Conservation (phyloP, 2,797 vertebrate species). For the Schizothorax lantsangensis region DNA sequence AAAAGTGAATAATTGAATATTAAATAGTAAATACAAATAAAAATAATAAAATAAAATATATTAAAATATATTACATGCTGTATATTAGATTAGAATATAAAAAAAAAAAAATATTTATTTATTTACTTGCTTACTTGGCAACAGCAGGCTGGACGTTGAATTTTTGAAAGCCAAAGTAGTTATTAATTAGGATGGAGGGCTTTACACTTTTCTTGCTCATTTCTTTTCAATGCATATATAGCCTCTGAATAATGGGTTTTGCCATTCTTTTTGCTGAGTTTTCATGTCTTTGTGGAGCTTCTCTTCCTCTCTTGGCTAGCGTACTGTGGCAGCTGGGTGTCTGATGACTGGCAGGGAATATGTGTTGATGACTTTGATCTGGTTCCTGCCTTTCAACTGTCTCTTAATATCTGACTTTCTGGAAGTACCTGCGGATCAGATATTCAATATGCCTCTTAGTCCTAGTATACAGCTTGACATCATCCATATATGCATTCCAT, state of each 20-base stretch:
- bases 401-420: neutral
- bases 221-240: neutral
- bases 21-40: too few relatives aligned
- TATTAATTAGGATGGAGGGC: neutral
- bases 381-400: conserved; percentile 1
- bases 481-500: neutral
- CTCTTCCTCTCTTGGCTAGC: neutral
- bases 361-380: conserved; percentile 30
- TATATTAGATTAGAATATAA: too few relatives aligned
- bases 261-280: neutral
- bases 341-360: conserved; percentile 5
- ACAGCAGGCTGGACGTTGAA: too few relatives aligned
- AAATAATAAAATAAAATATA: neutral
- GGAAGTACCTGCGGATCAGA: neutral
- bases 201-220: neutral
- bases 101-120: too few relatives aligned
- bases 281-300: neutral
- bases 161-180: too few relatives aligned
- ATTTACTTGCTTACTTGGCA: too few relatives aligned
- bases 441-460: neutral
- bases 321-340: conserved; percentile 1
- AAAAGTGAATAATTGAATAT: too few relatives aligned
- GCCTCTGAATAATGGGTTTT: neutral
- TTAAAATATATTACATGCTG: too few relatives aligned
- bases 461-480: conserved; percentile 15